These are phyloP conservation scores for Eubasilissa splendida DNA, from an alignment of 2,888 invertebrate genomes.

Conservation along the genomic window DNA sequence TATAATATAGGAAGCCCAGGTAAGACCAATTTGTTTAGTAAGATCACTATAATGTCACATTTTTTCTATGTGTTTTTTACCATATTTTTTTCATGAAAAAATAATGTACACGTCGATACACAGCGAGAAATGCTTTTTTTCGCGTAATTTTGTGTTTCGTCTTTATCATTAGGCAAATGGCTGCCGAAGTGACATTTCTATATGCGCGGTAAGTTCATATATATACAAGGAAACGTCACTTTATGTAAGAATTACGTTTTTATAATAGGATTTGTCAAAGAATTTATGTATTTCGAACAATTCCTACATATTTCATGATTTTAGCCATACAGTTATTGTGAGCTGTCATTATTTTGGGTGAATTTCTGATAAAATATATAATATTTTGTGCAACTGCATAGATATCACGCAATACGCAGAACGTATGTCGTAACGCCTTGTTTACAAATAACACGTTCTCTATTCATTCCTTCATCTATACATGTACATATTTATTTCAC, in stretches of 20 bases:
- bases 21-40: constrained; percentile 50
- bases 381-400: constrained; percentile 24
- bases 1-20: constrained; percentile 49
- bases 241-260: constrained; percentile 17
- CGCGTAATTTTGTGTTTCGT: constrained; percentile 43
- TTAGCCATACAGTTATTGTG: not conserved
- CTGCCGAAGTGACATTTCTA: constrained; percentile 69
- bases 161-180: constrained; percentile 66
- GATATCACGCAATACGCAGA: constrained; percentile 19
- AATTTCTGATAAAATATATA: not conserved
- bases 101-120: not conserved
- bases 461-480: constrained; percentile 1
- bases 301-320: not conserved
- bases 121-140: constrained; percentile 39
- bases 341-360: constrained; percentile 12
- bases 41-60: constrained; percentile 46
- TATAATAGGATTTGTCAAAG: not conserved
- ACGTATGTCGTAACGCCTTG: constrained; percentile 33
- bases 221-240: constrained; percentile 35
- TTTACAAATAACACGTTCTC: constrained; percentile 33
- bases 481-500: not conserved
- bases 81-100: constrained; percentile 19
- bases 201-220: constrained; percentile 57
- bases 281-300: not conserved
- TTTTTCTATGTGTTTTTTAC: constrained; percentile 23